Evolutionary conservation across 2,797 vertebrate genomes (phyloP).

Genomic region (Triplophysa yarkandensis): DNA sequence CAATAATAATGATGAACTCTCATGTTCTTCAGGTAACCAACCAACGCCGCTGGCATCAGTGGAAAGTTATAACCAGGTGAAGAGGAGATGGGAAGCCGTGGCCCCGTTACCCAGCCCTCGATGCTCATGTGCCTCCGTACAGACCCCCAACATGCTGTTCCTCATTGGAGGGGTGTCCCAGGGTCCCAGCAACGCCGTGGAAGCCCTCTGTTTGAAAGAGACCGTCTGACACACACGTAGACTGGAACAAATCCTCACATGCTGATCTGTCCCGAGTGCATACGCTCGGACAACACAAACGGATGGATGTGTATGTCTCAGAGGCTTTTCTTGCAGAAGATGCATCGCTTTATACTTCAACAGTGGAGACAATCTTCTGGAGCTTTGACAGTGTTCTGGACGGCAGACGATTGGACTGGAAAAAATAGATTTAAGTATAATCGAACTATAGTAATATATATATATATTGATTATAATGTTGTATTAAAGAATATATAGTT

Average conservation of each 20-base stretch:
- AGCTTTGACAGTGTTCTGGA: constrained; percentile 49
- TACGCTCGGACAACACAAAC: constrained; percentile 31
- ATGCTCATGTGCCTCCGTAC: constrained; percentile 89
- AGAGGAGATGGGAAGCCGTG: constrained; percentile 88
- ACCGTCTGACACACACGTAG: constrained; percentile 76
- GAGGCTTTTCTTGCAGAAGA: constrained; percentile 32
- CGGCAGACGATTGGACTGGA: constrained; percentile 31
- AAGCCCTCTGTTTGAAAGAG: constrained; percentile 88
- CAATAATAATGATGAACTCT: no score
- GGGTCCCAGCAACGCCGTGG: constrained; percentile 90
- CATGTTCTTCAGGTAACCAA: constrained; percentile 83
- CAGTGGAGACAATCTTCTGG: constrained; percentile 51
- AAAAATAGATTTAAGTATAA: constrained; percentile 40
- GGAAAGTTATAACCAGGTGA: constrained; percentile 88
- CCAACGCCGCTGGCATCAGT: constrained; percentile 86
- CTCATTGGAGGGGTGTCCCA: constrained; percentile 93
- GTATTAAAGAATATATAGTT: constrained; percentile 1
- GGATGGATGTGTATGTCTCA: constrained; percentile 30
- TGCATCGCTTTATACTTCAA: constrained; percentile 49
- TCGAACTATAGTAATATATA: background rate
- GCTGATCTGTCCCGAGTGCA: constrained; percentile 50
- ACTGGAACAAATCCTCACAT: constrained; percentile 47
- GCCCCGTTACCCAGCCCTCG: constrained; percentile 88
- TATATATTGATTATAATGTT: background rate
- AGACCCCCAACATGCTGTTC: constrained; percentile 80